Evolutionary conservation across 2,797 vertebrate species (phyloP).

Genomic region (Phoeniculus purpureus): DNA sequence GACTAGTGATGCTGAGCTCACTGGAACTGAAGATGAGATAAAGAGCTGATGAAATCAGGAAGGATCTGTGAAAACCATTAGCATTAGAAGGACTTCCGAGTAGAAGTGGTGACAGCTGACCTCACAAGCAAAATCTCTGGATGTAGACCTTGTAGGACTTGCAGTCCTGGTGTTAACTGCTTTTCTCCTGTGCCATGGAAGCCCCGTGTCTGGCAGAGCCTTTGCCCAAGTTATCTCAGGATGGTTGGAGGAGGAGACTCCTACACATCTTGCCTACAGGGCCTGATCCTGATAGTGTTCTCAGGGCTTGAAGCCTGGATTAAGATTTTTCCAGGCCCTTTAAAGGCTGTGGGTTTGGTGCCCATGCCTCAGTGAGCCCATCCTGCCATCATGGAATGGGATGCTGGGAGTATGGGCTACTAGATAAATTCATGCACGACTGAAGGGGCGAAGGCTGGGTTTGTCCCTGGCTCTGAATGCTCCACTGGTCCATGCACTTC

Average conservation of each 20-base stretch:
- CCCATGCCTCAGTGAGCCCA: background rate
- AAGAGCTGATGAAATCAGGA: conserved; percentile 1
- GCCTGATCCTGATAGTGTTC: background rate
- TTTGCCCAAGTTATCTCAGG: background rate
- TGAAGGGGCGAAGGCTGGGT: background rate
- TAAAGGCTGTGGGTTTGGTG: background rate
- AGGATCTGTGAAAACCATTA: background rate
- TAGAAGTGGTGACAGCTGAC: background rate
- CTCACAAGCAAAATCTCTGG: background rate
- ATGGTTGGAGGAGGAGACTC: background rate
- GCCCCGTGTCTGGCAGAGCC: background rate
- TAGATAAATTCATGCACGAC: background rate
- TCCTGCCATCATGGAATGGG: background rate
- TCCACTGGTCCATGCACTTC: background rate
- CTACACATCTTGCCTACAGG: background rate
- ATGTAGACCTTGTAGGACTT: background rate
- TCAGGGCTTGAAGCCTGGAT: background rate
- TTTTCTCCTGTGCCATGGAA: background rate
- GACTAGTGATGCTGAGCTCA: background rate
- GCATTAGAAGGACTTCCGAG: background rate
- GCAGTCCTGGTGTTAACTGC: background rate
- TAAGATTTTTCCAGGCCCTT: background rate
- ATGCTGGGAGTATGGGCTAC: background rate
- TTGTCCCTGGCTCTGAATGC: background rate
- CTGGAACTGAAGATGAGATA: background rate